Percentiles rank a stretch among this genome's conserved stretches.
Evolutionary conservation across 2,888 invertebrate genomes (phyloP).

Genomic region (Tinea semifulvella): DNA sequence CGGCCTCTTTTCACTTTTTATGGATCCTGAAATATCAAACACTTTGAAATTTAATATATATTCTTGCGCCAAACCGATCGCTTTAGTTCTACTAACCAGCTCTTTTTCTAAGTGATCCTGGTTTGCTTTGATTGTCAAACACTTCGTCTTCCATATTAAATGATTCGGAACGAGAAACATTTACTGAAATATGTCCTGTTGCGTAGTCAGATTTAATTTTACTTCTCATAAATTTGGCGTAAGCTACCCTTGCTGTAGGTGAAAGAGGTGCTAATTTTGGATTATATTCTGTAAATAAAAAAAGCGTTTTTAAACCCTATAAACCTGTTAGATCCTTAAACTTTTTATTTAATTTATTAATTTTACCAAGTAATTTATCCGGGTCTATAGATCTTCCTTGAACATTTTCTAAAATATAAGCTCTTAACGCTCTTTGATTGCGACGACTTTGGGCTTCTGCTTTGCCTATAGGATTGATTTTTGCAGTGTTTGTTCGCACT

Average conservation of each 20-base stretch:
- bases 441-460: slow-evolving; percentile 71
- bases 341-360: background rate
- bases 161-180: slow-evolving; percentile 2
- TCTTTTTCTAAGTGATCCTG: slow-evolving; percentile 12
- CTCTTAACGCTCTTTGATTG: slow-evolving; percentile 74
- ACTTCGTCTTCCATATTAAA: slow-evolving; percentile 23
- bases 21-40: slow-evolving; percentile 13
- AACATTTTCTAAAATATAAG: slow-evolving; percentile 74
- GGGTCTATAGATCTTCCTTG: slow-evolving; percentile 75
- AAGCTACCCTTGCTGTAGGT: slow-evolving; percentile 82
- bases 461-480: slow-evolving; percentile 79
- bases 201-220: slow-evolving; percentile 70
- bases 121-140: slow-evolving; percentile 16
- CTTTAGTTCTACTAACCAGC: slow-evolving; percentile 8
- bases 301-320: background rate
- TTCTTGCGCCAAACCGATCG: too few relatives aligned
- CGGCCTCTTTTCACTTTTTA: background rate
- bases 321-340: background rate
- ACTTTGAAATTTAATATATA: too few relatives aligned
- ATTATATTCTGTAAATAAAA: slow-evolving; percentile 71
- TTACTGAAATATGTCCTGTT: slow-evolving; percentile 24
- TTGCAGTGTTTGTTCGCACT: slow-evolving; percentile 75
- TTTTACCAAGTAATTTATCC: slow-evolving; percentile 73
- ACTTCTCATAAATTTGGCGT: slow-evolving; percentile 86
- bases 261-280: slow-evolving; percentile 79